These are phyloP conservation scores for Odontophorus gujanensis DNA, from an alignment of 2,113 vertebrate species.

Conservation along the genomic window DNA sequence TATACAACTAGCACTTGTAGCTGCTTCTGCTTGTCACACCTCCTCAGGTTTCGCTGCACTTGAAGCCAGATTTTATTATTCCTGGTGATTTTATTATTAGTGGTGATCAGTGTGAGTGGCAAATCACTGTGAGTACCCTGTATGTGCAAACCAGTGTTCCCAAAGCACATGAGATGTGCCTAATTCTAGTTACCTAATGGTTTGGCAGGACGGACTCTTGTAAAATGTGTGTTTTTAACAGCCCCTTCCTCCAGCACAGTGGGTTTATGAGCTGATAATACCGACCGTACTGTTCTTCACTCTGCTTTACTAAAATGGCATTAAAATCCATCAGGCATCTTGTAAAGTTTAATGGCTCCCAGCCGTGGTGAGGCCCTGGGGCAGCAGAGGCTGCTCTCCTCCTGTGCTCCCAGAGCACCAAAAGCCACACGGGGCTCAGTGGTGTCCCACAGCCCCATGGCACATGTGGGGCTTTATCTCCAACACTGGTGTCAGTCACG, in stretches of 20 bases:
- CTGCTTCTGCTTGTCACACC: slow-evolving; percentile 15
- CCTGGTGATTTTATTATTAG: neutral
- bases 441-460: neutral
- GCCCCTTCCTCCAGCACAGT: neutral
- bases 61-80: slow-evolving; percentile 22
- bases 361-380: neutral
- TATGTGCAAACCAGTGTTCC: neutral
- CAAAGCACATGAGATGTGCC: neutral
- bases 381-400: neutral
- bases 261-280: neutral
- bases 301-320: neutral
- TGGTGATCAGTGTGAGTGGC: neutral
- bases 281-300: neutral
- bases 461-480: neutral
- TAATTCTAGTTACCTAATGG: neutral
- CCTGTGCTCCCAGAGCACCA: neutral
- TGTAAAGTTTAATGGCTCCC: neutral
- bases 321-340: neutral
- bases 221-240: neutral
- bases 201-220: neutral
- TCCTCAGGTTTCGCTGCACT: neutral
- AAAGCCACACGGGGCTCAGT: accelerated
- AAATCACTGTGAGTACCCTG: neutral
- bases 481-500: accelerated
- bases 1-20: slow-evolving; percentile 18